A percentile compares a stretch with the other conserved stretches of the same genome.
Evolutionary conservation across 2,113 vertebrate species (phyloP).

Genomic region (Erpornis zantholeuca): DNA sequence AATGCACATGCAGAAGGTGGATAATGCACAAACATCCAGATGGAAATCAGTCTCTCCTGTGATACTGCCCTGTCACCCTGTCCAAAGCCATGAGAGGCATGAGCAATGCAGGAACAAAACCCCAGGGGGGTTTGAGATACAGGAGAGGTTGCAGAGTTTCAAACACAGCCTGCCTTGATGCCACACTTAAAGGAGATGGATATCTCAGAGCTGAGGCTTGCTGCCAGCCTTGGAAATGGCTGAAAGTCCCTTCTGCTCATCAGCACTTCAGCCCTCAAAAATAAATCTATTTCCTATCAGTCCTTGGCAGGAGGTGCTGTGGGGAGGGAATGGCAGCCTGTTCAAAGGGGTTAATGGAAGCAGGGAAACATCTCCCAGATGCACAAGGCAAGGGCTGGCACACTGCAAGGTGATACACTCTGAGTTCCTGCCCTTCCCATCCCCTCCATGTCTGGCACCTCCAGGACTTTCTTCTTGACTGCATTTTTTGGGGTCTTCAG

Average conservation of each 20-base stretch:
- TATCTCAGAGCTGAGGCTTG: not conserved
- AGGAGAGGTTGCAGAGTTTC: not conserved
- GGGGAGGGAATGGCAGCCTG: not conserved
- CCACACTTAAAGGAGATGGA: not conserved
- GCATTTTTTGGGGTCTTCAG: not conserved
- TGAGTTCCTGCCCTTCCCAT: not conserved
- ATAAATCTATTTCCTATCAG: not conserved
- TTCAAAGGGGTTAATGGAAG: not conserved
- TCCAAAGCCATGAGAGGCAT: not conserved
- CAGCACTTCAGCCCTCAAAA: not conserved
- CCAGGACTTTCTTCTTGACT: not conserved
- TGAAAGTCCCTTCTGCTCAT: not conserved
- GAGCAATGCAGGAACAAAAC: not conserved
- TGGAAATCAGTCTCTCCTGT: not conserved
- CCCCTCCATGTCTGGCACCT: not conserved
- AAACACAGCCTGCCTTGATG: not conserved
- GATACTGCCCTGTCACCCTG: not conserved
- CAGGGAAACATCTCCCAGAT: not conserved
- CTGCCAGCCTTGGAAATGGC: not conserved
- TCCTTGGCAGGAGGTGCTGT: not conserved
- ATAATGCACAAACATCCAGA: not conserved
- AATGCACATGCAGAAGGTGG: not conserved
- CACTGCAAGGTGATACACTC: too few species aligned
- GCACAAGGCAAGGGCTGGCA: not conserved
- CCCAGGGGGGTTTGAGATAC: not conserved